Evolutionary conservation across 2,113 vertebrate genomes (phyloP), one percentile per base, ranked within the genome.

Genomic region (Symphodus melops): DNA sequence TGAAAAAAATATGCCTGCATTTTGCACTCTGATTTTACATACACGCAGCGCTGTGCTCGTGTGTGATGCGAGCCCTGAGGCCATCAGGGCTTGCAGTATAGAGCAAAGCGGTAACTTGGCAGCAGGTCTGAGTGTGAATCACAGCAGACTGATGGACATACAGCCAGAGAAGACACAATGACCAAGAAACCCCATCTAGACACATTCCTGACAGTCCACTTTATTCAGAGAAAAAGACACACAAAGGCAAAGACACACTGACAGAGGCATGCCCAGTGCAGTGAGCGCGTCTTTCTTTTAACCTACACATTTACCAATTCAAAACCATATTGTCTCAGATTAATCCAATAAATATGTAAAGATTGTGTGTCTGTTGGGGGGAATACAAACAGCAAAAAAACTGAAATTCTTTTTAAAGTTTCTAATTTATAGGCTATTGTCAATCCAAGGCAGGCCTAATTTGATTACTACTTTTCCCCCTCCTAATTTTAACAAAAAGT

Each of bases 61-160:
- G 65, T 72, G 41, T 46, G 77, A 61, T 70, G 66, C 71, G 73
- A 77, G 68, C 61, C 73, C 80, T 55, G 63, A 58, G 82, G 75
- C 74, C 63, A 72, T 81, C 57, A 44, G 68, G 63, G 81, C 79
- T 81, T 12, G 60, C 58, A 33, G 28, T 33, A 5, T 33, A 70
- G 57, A 80, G 56, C 82, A 79, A 25, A 81, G 68, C 58, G 78
- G 71, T 79, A 73, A 79, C 87, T 85, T 92, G 84, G 84, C 84
- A 89, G 75, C 76, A 83, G 52, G 80, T 81, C 67, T 75, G 67
- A 85, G 84, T 83, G 84, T 87, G 88, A 87, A 91, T 92, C 89
- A 88, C 59, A 71, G 20, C 36, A 37, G 77, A 67, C 65, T 83
- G 86, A 90, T 72, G 68, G 86, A 92, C 56, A 33, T 77, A 60